phyloP scores from a whole-genome alignment of 2,888 invertebrate species.

The Allophyes oxyacanthae region DNA sequence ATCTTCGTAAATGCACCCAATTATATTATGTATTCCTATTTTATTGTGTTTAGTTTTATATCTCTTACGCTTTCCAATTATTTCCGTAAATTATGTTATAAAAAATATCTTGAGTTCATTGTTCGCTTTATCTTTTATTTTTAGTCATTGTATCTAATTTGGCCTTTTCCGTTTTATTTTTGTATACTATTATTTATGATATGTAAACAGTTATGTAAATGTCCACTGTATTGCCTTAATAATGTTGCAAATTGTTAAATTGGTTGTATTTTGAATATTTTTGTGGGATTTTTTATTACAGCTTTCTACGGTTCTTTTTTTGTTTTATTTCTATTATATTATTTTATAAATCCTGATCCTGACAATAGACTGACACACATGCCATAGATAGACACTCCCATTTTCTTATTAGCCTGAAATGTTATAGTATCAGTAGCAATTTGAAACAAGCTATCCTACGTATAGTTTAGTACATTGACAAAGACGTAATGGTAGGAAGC shows the following conservation, averaged over 20 bases:
- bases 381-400: too few relatives aligned
- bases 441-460: slow-evolving; percentile 29
- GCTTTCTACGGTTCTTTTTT: slow-evolving; percentile 61
- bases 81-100: slow-evolving; percentile 46
- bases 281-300: slow-evolving; percentile 67
- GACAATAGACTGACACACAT: too few relatives aligned
- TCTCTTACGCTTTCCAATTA: slow-evolving; percentile 45
- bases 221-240: slow-evolving; percentile 41
- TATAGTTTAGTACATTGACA: slow-evolving; percentile 44
- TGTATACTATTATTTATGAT: slow-evolving; percentile 48
- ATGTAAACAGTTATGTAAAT: slow-evolving; percentile 52
- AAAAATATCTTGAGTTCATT: slow-evolving; percentile 45
- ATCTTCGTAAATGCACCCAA: slow-evolving; percentile 37
- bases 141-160: slow-evolving; percentile 49
- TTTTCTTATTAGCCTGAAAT: slow-evolving; percentile 15
- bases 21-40: slow-evolving; percentile 43
- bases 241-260: slow-evolving; percentile 52
- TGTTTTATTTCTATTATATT: slow-evolving; percentile 67
- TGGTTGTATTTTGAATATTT: slow-evolving; percentile 58
- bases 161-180: slow-evolving; percentile 44
- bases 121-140: slow-evolving; percentile 48
- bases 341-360: slow-evolving; percentile 13
- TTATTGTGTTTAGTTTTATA: slow-evolving; percentile 48
- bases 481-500: slow-evolving; percentile 70
- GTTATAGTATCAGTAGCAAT: slow-evolving; percentile 13